Evolutionary conservation across 2,797 vertebrate genomes (phyloP).

Genomic region (Lithobates sylvaticus): DNA sequence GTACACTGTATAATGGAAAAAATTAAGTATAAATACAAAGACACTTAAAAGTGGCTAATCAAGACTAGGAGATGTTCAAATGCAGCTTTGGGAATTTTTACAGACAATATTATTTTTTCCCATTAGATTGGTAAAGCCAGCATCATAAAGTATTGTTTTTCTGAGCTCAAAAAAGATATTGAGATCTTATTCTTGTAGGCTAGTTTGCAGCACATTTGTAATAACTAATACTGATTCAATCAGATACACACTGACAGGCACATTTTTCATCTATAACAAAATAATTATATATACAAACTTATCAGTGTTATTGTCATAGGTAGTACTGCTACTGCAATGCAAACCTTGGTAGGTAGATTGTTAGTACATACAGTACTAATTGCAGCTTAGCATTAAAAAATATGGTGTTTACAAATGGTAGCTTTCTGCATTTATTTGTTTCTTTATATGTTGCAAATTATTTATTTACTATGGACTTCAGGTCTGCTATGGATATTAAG

Average conservation of each 20-base stretch:
- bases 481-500: too few relatives aligned
- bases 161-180: not conserved
- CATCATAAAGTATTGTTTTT: not conserved
- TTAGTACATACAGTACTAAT: too few relatives aligned
- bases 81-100: not conserved
- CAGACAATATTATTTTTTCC: too few relatives aligned
- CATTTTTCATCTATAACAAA: not conserved
- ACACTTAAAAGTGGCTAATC: slow-evolving; percentile 40
- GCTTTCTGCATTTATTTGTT: too few relatives aligned
- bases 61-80: slow-evolving; percentile 32
- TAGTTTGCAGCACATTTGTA: not conserved
- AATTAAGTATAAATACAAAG: slow-evolving; percentile 28
- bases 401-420: too few relatives aligned
- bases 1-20: slow-evolving; percentile 22
- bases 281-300: not conserved
- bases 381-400: too few relatives aligned
- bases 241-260: not conserved
- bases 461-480: too few relatives aligned
- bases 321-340: too few relatives aligned
- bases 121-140: too few relatives aligned
- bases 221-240: not conserved
- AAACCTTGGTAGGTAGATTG: too few relatives aligned
- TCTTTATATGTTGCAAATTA: too few relatives aligned
- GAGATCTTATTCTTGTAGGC: not conserved
- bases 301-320: too few relatives aligned